Conservation (phyloP, 2,113 vertebrate species). For the Ia io region DNA sequence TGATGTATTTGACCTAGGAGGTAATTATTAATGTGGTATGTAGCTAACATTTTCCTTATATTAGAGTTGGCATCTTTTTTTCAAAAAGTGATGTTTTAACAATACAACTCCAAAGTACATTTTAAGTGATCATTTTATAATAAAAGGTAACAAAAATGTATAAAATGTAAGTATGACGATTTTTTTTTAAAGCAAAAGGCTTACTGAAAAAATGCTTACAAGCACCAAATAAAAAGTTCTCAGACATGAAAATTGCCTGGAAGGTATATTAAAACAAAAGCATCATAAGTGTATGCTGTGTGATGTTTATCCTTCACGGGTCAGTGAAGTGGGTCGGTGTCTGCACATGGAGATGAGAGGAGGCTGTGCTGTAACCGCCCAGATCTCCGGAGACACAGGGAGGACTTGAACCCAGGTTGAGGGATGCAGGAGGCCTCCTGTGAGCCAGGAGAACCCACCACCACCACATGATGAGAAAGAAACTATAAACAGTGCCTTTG, state of each 20-base stretch:
- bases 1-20: neutral
- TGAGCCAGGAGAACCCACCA: no score
- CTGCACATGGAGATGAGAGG: neutral
- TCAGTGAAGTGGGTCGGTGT: no score
- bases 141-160: neutral
- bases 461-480: neutral
- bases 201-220: neutral
- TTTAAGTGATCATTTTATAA: neutral
- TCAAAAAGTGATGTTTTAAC: neutral
- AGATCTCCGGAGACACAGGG: accelerated
- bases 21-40: no score
- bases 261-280: neutral
- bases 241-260: neutral
- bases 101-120: neutral
- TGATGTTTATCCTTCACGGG: accelerated
- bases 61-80: neutral
- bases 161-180: neutral
- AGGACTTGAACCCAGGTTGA: neutral
- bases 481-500: neutral
- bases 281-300: no score
- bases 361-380: accelerated
- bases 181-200: neutral
- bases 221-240: neutral
- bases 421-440: accelerated
- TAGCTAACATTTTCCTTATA: neutral